Base-by-base conservation (phyloP, 92 coral and sea anemone genomes). In the Epizoanthus scotinus region DNA sequence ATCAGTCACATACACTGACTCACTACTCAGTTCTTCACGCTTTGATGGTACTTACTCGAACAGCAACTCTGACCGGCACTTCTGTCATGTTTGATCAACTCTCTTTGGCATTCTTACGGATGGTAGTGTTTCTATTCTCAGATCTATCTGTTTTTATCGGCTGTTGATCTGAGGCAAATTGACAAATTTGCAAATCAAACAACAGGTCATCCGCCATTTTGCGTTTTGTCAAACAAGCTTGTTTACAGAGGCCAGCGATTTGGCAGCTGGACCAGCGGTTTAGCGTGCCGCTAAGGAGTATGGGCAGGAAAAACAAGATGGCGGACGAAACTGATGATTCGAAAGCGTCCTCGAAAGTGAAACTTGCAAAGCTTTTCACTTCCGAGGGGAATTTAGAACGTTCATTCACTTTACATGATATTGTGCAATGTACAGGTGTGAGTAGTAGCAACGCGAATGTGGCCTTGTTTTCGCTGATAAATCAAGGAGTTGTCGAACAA, bases 31-130 rank as follows among this genome's bases (percentile, higher is more conserved):
- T n/a, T n/a, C n/a, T n/a, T n/a, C n/a, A n/a, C n/a, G n/a, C n/a
- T n/a, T n/a, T n/a, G n/a, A n/a, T n/a, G n/a, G 6, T 15, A 84
- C 97, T 84, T 73, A 95, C 98, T 90, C 98, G 75, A 47, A 95
- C 98, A 70, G 98, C 98, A 29, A 95, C 98, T 81, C 92, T 87
- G 8, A 95, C 93, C 29, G 98, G 98, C 36, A 95, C 98, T 67
- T 95, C 98, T 19, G 83, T 87, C 98, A 95, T 95, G 12, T 42
- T 65, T 71, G 66, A 63, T 69, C 54, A 58, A 62, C 83, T 17
- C 54, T 42, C 52, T n/a, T 15, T 34, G 38, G 2, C n/a, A 73
- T 57, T 31, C 1, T 10, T 7, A 25, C 59, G 28, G 21, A 34
- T 20, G 7, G 20, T 42, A 18, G 26, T 20, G 31, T 29, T 31